Evolutionary conservation across 2,113 vertebrate species (phyloP).

Genomic region (Heterochromis multidens): DNA sequence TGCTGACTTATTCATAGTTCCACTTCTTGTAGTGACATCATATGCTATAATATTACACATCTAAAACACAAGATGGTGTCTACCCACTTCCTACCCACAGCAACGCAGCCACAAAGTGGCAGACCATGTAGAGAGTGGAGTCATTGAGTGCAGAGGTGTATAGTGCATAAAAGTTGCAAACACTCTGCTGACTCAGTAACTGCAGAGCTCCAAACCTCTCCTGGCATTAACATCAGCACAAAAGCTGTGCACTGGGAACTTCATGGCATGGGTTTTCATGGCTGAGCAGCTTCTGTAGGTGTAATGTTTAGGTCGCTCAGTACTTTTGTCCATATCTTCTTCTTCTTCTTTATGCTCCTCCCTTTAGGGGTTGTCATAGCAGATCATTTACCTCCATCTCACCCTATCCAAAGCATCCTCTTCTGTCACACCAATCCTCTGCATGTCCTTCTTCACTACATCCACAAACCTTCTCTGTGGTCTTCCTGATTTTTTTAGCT

Average conservation of each 20-base stretch:
- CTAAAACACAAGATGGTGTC: too few relatives aligned
- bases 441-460: not conserved
- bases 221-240: not conserved
- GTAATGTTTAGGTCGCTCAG: not conserved
- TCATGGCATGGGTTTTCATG: fast-evolving
- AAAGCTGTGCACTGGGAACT: not conserved
- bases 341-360: not conserved
- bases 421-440: not conserved
- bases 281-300: not conserved
- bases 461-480: not conserved
- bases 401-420: not conserved
- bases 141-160: too few relatives aligned
- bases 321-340: not conserved
- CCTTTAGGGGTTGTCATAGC: not conserved
- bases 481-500: not conserved
- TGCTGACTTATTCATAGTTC: too few relatives aligned
- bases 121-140: too few relatives aligned
- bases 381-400: not conserved
- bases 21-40: too few relatives aligned
- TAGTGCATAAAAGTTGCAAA: not conserved
- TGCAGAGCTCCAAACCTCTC: not conserved
- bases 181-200: not conserved
- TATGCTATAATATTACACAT: too few relatives aligned
- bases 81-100: too few relatives aligned
- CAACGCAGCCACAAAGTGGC: too few relatives aligned